A percentile compares a stretch with the other conserved stretches of the same genome.
Conservation (phyloP, 2,797 vertebrate species). For the Molothrus ater region DNA sequence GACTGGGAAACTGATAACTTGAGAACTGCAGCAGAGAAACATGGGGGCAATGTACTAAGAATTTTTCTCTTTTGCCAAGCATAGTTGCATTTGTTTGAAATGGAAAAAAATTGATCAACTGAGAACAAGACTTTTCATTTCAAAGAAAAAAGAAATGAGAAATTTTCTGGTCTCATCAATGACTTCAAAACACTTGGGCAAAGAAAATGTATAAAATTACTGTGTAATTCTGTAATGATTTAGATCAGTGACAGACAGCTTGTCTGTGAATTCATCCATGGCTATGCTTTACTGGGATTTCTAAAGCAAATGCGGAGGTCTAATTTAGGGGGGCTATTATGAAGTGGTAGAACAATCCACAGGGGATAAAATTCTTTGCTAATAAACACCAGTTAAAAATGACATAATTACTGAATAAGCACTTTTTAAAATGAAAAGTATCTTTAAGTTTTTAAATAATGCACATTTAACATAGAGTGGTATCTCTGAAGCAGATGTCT, state of each 20-base stretch:
- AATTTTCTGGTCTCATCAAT: conserved; percentile 46
- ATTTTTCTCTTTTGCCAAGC: neutral
- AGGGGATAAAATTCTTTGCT: conserved; percentile 48
- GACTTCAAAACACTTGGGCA: conserved; percentile 60
- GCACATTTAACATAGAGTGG: conserved; percentile 68
- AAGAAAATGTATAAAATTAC: conserved; percentile 59
- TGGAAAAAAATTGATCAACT: conserved; percentile 20
- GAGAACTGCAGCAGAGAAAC: neutral
- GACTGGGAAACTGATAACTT: neutral
- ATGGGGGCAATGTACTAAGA: neutral
- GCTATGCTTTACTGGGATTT: conserved; percentile 14
- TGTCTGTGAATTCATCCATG: conserved; percentile 46
- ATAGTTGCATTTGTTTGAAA: neutral
- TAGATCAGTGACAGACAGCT: conserved; percentile 62
- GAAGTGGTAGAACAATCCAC: conserved; percentile 53
- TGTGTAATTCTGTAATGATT: conserved; percentile 65
- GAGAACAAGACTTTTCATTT: conserved; percentile 35
- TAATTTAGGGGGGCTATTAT: conserved; percentile 36
- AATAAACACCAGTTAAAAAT: conserved; percentile 69
- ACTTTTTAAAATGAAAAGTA: conserved; percentile 58
- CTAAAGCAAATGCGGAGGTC: conserved; percentile 54
- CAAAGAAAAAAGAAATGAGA: conserved; percentile 25
- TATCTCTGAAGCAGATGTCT: conserved; percentile 79
- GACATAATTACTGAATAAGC: conserved; percentile 74
- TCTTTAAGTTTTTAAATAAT: conserved; percentile 74